Evolutionary conservation across 2,888 invertebrate genomes (phyloP).

Genomic region (Noctuana brunneofusca): DNA sequence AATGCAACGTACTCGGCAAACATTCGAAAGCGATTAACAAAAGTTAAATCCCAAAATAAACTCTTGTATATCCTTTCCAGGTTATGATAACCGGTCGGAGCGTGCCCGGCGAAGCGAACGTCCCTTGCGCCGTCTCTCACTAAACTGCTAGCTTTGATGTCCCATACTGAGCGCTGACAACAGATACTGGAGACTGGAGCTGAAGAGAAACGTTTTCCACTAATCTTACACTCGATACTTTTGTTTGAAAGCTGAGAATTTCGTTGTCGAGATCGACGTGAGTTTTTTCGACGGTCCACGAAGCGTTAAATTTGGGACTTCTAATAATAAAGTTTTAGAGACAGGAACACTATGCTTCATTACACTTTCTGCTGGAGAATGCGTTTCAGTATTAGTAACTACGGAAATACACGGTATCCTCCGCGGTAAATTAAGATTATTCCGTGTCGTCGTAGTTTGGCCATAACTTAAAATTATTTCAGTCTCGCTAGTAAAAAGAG

Average conservation of each 20-base stretch:
- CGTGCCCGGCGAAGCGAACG: constrained; percentile 53
- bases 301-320: constrained; percentile 25
- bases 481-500: not conserved
- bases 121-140: constrained; percentile 51
- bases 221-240: constrained; percentile 26
- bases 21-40: constrained; percentile 64
- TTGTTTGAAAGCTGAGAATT: constrained; percentile 28
- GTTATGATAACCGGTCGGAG: constrained; percentile 50
- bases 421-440: constrained; percentile 11
- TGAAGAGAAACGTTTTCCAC: constrained; percentile 25
- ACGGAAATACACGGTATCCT: constrained; percentile 11
- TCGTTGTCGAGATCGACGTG: constrained; percentile 21
- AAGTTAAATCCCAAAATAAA: constrained; percentile 68
- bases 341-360: constrained; percentile 19
- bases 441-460: not conserved
- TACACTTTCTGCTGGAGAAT: constrained; percentile 6
- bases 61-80: constrained; percentile 56
- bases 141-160: constrained; percentile 56
- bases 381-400: constrained; percentile 4
- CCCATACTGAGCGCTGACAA: constrained; percentile 42
- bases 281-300: constrained; percentile 7
- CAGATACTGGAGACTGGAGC: constrained; percentile 26
- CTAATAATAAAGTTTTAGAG: constrained; percentile 27
- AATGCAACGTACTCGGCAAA: constrained; percentile 54
- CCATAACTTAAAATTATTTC: constrained; percentile 15